Conservation (phyloP, 2,797 vertebrate genomes). For the Pipistrellus pygmaeus region DNA sequence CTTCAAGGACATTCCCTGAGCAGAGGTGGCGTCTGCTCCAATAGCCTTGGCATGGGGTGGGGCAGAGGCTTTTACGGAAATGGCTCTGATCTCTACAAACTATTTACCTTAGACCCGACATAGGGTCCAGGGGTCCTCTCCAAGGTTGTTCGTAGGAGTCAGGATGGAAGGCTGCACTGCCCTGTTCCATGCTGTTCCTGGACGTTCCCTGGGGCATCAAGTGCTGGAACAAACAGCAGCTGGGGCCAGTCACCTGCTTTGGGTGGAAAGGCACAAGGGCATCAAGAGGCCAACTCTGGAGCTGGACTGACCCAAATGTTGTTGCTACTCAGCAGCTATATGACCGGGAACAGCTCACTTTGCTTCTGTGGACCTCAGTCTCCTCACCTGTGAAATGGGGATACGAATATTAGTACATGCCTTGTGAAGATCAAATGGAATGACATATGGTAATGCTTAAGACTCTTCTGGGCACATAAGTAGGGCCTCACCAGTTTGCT, state of each 20-base stretch:
- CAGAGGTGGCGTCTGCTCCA: accelerated
- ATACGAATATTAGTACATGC: too few relatives aligned
- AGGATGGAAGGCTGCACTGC: background rate
- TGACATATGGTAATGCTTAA: too few relatives aligned
- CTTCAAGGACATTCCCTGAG: background rate
- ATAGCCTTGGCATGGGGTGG: accelerated
- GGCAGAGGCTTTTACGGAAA: background rate
- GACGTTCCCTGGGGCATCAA: too few relatives aligned
- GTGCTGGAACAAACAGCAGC: too few relatives aligned
- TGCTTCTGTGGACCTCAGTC: too few relatives aligned
- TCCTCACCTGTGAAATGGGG: too few relatives aligned
- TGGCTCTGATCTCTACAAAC: background rate
- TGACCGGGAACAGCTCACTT: too few relatives aligned
- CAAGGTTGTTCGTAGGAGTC: too few relatives aligned
- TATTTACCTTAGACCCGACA: background rate
- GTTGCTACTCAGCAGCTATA: background rate
- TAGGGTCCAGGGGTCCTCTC: accelerated
- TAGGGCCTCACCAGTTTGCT: background rate
- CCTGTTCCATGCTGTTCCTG: accelerated
- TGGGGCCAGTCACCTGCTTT: background rate
- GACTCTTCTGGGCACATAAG: too few relatives aligned
- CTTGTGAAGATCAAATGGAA: too few relatives aligned
- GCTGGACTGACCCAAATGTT: background rate
- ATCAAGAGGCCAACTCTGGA: background rate
- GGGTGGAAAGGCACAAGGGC: accelerated